Base-by-base conservation (phyloP, 2,113 vertebrate species). In the Malurus cyaneus region DNA sequence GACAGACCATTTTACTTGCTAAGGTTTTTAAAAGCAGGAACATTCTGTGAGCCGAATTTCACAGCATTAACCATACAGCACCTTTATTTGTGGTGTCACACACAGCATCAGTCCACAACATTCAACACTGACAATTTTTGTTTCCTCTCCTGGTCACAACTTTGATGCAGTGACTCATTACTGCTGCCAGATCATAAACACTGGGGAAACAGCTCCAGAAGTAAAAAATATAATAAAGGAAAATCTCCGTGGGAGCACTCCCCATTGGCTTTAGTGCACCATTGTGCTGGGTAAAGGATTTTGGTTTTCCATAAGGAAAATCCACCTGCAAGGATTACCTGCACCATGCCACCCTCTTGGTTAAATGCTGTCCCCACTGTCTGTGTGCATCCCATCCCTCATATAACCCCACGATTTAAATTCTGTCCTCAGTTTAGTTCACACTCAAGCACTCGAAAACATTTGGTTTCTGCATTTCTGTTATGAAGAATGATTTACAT, bases 101-200 rank as follows among this genome's bases (percentile, higher is more conserved):
- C 72, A 72, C 92, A 94, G 70, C 82, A 96, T 65, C 86, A 81
- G 82, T 94, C 92, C 90, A 85, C 3, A 12, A 89, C 92, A 89
- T 93, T 93, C 36, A 56, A 8, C 36, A 49, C 8, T 60, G 49
- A 80, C 36, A 32, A 2, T 47, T n/a, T 52, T 62, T 84, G 39
- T 60, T 88, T 46, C 72, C 71, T 90, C 97, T 97, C 95, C 94
- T 96, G 96, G 97, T 85, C 64, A 8, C 42, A 32, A 60, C 85
- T 96, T 95, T 94, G 92, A 97, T 94, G 88, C 73, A 81, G 31
- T 93, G 95, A 97, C 94, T 96, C 96, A 96, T 85, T 97, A 84
- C 89, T 95, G 74, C 91, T 97, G 86, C 93, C 94, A 95, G 88
- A 97, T 92, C 86, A 97, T 92, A 97, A 97, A 97, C 89, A 95